Conservation (phyloP, 2,888 invertebrate genomes). For the Melangyna quadrimaculata region DNA sequence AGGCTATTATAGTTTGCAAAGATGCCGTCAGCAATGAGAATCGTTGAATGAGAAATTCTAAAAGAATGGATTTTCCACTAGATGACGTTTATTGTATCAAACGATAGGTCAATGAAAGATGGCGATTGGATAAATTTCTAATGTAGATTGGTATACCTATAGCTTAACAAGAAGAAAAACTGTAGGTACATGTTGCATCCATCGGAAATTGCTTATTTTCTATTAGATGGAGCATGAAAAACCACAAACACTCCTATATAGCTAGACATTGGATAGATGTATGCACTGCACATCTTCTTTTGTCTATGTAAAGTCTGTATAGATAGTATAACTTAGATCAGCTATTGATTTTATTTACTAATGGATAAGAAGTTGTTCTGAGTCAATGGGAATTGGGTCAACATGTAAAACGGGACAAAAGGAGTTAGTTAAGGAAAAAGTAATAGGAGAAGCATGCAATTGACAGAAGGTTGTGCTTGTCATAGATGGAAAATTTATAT, state of each 20-base stretch:
- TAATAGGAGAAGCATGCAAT: neutral
- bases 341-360: conserved; percentile 30
- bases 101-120: conserved; percentile 7
- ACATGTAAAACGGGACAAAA: conserved; percentile 1
- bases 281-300: too few species aligned
- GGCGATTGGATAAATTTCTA: conserved; percentile 11
- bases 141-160: conserved; percentile 19
- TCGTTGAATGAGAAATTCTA: conserved; percentile 19
- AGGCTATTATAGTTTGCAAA: neutral
- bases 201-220: conserved; percentile 40
- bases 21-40: neutral
- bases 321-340: neutral
- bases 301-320: neutral
- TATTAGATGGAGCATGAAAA: conserved; percentile 22
- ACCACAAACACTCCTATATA: conserved; percentile 10
- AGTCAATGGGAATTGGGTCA: conserved; percentile 19
- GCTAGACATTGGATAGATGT: neutral
- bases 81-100: conserved; percentile 34
- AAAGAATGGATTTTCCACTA: conserved; percentile 34
- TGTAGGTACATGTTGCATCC: neutral
- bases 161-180: neutral
- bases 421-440: conserved; percentile 5
- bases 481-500: neutral
- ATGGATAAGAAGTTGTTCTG: conserved; percentile 32
- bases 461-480: neutral